Evolutionary conservation across 2,888 invertebrate species (phyloP), one percentile per base, ranked within the genome.

Genomic region (Invenusta paracnida): DNA sequence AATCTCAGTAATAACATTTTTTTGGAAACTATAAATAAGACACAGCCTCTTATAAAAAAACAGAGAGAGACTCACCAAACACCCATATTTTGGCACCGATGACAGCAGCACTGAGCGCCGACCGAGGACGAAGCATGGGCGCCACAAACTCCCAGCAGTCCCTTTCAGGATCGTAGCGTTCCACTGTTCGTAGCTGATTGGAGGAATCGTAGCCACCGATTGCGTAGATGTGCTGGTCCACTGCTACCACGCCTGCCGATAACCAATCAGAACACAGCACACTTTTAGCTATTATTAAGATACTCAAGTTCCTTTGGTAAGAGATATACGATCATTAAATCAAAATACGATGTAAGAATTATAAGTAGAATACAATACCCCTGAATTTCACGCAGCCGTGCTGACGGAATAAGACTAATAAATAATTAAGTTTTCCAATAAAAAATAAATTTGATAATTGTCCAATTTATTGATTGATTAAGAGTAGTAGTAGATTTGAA

Each of bases 131-230:
- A 89, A 93, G 93, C 91, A 97, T 94, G 83, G 94, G 93, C 66
- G 94, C 93, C 0, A 95, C 94, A 88, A 92, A 93, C 89, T 95
- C 94, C 97, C 96, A 97, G 0, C 92, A 90, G 90, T 95, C 93
- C 82, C 93, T 94, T 91, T 96, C 95, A 0, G 95, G 95, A 91
- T 96, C 95, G 91, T 95, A 96, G 30, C 94, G 93, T 92, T 97
- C 96, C 17, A 96, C 96, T 0, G 94, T 94, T 86, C 94, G 93
- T 84, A 97, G 92, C 91, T 96, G 96, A 86, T 93, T 93, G 82
- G 93, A 93, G 13, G 96, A 96, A 92, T 96, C 96, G 91, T 96
- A 96, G n/a, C 97, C 97, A 84, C 97, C 97, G 86, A 96, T 94
- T n/a, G 96, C 96, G 91, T 95, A 97, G 88, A 97, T 95, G 91